Base-by-base conservation (phyloP, 2,888 invertebrate genomes). In the Thymelicus acteon region DNA sequence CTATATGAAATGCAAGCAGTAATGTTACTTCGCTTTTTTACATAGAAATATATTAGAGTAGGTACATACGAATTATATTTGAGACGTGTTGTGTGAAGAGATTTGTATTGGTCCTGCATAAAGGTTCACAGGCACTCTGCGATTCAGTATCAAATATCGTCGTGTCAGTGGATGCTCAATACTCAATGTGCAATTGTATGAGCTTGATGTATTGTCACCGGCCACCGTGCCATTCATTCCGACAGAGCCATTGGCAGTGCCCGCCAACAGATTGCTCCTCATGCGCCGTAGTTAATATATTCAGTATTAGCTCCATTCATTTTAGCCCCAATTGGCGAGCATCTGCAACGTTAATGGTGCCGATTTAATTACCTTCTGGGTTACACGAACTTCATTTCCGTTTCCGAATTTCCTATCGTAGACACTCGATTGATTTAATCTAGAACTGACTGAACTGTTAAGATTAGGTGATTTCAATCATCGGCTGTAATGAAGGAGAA, bases 281-380 rank as follows among this genome's bases (percentile, higher is more conserved):
- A 64, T 47, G 70, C 52, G 44, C 54, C 75, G 75, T 74, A 75
- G 75, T 75, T 77, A 76, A 78, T 78, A 77, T 79, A 78, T 78
- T 79, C 77, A 74, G 72, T 74, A 82, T 82, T 80, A 80, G 78
- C 77, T 77, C 80, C 76, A 81, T 84, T 82, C 78, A 80, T 80
- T 81, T 77, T 75, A 72, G 61, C 67, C 73, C 73, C 67, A 74
- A 74, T 74, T 72, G 73, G 54, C 12, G 72, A 76, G 73, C 74
- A 78, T 77, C 76, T 77, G 76, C 75, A 75, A 74, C 76, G 77
- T 75, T 78, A 79, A 79, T 79, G 80, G 79, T 77, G 77, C 76
- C 78, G 79, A 82, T 83, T 82, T 84, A 83, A 85, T 84, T 82
- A 83, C 80, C 80, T 76, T 78, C 77, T 79, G 75, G 77, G 80